These are phyloP conservation scores for Fulmarus glacialis DNA, from an alignment of 2,113 vertebrate genomes.

Conservation along the genomic window DNA sequence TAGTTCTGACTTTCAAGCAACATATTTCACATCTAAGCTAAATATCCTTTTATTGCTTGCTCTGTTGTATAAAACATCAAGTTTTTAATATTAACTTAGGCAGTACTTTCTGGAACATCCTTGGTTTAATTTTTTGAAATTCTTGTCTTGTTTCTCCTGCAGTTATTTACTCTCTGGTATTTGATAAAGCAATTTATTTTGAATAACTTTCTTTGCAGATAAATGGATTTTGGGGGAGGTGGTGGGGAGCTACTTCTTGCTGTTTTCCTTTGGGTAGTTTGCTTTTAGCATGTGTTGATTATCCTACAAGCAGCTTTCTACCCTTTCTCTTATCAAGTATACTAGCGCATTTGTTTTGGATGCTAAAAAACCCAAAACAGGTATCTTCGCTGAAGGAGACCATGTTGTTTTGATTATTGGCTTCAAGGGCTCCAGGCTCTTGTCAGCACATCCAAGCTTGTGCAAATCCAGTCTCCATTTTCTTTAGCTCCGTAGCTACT, in stretches of 20 bases:
- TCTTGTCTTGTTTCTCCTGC: not conserved
- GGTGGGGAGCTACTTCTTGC: not conserved
- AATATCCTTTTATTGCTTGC: constrained; percentile 1
- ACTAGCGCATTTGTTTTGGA: not conserved
- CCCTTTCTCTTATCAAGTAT: not conserved
- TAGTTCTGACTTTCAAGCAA: constrained; percentile 26
- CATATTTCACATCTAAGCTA: not conserved
- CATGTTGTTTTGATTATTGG: not conserved
- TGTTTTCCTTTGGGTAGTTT: not conserved
- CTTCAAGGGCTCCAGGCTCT: not conserved
- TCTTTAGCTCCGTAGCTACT: not conserved
- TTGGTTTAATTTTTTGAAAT: not conserved
- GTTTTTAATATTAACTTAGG: not conserved
- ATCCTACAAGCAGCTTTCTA: not conserved
- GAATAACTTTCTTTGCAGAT: not conserved
- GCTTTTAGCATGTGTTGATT: not conserved
- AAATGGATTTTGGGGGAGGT: not conserved
- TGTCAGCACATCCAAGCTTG: not conserved
- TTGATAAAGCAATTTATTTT: not conserved
- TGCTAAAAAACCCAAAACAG: not conserved
- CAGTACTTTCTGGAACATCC: not conserved
- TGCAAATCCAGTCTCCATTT: not conserved
- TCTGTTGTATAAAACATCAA: not conserved
- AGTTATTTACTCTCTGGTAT: not conserved
- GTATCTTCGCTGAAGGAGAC: not conserved